These are phyloP conservation scores for Pristis pectinata DNA, from an alignment of 2,797 vertebrate species.

Conservation along the genomic window DNA sequence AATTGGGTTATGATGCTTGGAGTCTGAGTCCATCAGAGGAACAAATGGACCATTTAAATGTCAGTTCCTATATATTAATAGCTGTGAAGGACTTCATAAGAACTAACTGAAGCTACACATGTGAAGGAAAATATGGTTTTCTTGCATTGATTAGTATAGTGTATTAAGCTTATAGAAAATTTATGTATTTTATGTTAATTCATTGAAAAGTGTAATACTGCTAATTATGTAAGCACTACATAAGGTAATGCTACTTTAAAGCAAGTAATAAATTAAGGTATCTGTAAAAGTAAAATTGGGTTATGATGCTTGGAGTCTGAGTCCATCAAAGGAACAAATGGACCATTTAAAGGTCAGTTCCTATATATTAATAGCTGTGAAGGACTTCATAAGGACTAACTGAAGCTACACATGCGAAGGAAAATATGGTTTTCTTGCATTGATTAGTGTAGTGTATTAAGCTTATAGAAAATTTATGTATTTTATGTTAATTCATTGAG, in stretches of 20 bases:
- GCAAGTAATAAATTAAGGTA: constrained; percentile 8
- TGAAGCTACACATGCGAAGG: background rate
- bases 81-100: background rate
- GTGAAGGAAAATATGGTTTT: background rate
- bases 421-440: background rate
- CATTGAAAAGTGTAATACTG: background rate
- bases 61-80: background rate
- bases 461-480: background rate
- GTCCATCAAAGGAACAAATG: background rate
- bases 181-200: background rate
- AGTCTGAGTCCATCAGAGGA: background rate
- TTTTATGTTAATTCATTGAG: background rate
- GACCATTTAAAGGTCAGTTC: background rate
- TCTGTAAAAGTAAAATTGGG: background rate
- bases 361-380: background rate
- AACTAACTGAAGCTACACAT: background rate
- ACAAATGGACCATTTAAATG: background rate
- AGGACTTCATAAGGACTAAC: background rate
- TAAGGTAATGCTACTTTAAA: constrained; percentile 8
- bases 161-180: background rate
- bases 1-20: background rate
- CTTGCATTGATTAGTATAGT: background rate
- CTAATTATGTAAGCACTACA: background rate
- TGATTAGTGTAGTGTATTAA: background rate
- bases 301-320: background rate